phyloP scores from a whole-genome alignment of 2,888 invertebrate genomes.

The Caenorhabditis angaria region DNA sequence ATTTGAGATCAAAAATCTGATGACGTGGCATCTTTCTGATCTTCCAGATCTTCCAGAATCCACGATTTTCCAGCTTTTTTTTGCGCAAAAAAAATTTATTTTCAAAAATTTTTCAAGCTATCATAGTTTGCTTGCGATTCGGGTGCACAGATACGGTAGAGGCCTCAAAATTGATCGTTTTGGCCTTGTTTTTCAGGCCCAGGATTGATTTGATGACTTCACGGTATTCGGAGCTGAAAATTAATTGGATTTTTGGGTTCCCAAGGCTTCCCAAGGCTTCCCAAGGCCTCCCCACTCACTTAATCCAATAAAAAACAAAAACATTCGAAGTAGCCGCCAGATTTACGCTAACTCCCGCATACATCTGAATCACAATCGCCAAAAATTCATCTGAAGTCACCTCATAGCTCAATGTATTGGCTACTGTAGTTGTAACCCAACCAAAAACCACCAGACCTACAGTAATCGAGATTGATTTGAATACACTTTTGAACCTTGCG shows the following conservation, averaged over 20 bases:
- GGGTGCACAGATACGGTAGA: too few relatives aligned
- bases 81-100: too few relatives aligned
- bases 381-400: conserved; percentile 16
- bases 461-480: conserved; percentile 41
- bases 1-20: too few relatives aligned
- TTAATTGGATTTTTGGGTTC: conserved; percentile 6
- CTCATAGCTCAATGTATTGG: conserved; percentile 27
- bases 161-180: too few relatives aligned
- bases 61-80: too few relatives aligned
- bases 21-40: too few relatives aligned
- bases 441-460: conserved; percentile 43
- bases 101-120: too few relatives aligned
- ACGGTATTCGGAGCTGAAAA: conserved; percentile 36
- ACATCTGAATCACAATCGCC: conserved; percentile 38
- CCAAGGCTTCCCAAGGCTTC: too few relatives aligned
- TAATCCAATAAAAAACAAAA: conserved; percentile 45
- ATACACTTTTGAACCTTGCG: conserved; percentile 42
- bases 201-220: conserved; percentile 28
- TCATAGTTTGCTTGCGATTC: too few relatives aligned
- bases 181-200: too few relatives aligned
- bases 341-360: conserved; percentile 52
- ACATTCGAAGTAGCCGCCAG: conserved; percentile 39
- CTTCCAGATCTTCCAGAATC: too few relatives aligned
- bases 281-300: too few relatives aligned
- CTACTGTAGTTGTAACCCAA: conserved; percentile 40